These are phyloP conservation scores for Charina bottae DNA, from an alignment of 2,113 vertebrate genomes.

Conservation along the genomic window DNA sequence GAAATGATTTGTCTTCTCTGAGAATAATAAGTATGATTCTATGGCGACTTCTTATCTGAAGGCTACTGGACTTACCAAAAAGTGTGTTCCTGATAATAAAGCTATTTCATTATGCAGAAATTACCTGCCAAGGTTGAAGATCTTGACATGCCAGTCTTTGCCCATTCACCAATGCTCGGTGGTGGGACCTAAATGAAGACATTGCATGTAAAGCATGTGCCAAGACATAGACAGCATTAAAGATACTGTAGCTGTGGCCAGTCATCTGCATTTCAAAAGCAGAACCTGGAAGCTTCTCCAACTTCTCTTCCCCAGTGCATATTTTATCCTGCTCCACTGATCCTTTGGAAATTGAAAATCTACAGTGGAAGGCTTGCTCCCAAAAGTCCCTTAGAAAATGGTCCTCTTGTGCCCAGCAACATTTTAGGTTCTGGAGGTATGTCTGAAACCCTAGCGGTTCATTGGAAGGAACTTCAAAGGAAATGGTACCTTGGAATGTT, in stretches of 20 bases:
- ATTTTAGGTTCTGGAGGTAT: not conserved
- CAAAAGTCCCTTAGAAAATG: not conserved
- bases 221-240: not conserved
- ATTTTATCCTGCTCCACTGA: not conserved
- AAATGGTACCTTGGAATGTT: not conserved
- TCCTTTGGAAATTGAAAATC: not conserved
- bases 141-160: not conserved
- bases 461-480: not conserved
- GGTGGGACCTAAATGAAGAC: not conserved
- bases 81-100: not conserved
- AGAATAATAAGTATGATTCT: too few species aligned
- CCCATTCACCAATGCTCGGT: not conserved
- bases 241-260: constrained; percentile 7
- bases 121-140: constrained; percentile 16
- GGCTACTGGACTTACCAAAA: not conserved
- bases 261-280: not conserved
- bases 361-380: not conserved
- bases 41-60: not conserved
- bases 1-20: not conserved
- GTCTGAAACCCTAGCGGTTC: not conserved
- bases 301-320: not conserved
- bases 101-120: not conserved
- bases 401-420: not conserved
- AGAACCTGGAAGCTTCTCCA: not conserved
- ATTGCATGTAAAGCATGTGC: not conserved